Percentiles rank a stretch among this genome's conserved stretches.
Evolutionary conservation across 2,113 vertebrate genomes (phyloP).

Genomic region (Rousettus leschenaultii): DNA sequence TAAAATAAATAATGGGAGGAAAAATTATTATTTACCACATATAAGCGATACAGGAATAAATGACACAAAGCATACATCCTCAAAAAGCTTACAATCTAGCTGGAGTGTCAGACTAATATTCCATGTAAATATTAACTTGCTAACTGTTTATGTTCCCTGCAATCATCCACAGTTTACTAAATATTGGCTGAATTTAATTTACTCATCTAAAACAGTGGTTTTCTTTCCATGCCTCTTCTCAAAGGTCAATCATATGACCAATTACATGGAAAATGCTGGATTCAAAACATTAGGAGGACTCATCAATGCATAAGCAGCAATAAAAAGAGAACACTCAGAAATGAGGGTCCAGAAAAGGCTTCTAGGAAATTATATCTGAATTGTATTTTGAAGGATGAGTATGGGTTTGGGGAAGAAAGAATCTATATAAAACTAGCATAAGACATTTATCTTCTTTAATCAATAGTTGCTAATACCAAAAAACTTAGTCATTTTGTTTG

Average conservation of each 20-base stretch:
- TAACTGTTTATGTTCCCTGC: background rate
- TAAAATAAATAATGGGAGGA: background rate
- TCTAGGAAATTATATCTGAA: background rate
- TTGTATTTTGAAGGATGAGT: background rate
- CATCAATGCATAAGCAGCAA: background rate
- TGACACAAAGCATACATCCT: background rate
- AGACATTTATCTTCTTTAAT: background rate
- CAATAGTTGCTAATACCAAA: background rate
- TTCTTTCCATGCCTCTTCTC: background rate
- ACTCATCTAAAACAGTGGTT: background rate
- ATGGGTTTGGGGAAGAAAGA: background rate
- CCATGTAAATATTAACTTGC: background rate
- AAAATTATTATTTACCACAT: background rate
- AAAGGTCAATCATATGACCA: background rate
- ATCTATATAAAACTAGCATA: background rate
- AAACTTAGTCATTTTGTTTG: background rate
- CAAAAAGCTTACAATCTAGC: background rate
- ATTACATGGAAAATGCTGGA: background rate
- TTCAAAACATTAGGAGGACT: background rate
- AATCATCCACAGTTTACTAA: background rate
- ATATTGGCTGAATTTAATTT: background rate
- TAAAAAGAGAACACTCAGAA: background rate
- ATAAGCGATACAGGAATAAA: background rate
- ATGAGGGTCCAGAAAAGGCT: background rate
- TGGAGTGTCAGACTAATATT: background rate